A percentile compares a stretch with the other conserved stretches of the same genome.
Conservation (phyloP, 1,140 invertebrate genomes). For the Zelostemma sp. region DNA sequence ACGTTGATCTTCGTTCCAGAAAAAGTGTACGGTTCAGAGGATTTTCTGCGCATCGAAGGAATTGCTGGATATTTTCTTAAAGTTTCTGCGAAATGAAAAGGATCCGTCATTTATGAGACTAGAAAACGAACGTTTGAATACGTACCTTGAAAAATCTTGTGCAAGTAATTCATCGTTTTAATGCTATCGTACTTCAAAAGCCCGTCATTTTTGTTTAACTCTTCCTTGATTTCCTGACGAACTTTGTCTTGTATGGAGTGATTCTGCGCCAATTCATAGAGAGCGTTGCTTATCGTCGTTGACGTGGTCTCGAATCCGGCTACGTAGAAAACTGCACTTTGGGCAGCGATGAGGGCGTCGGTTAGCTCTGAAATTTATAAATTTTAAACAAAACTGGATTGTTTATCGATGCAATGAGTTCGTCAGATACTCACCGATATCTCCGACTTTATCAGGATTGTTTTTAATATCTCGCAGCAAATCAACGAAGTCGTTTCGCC, state of each 20-base stretch:
- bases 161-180: slow-evolving; percentile 50
- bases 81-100: slow-evolving; percentile 71
- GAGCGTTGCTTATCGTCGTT: slow-evolving; percentile 64
- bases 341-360: slow-evolving; percentile 53
- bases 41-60: slow-evolving; percentile 67
- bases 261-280: slow-evolving; percentile 70
- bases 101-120: slow-evolving; percentile 1
- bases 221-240: slow-evolving; percentile 65
- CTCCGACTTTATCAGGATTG: neutral
- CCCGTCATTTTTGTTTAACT: slow-evolving; percentile 39
- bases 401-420: too few species aligned
- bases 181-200: slow-evolving; percentile 41
- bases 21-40: slow-evolving; percentile 68
- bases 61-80: slow-evolving; percentile 73
- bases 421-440: neutral
- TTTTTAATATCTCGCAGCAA: too few species aligned
- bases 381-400: neutral
- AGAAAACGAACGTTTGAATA: neutral
- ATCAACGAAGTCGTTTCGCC: too few species aligned
- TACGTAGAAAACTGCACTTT: slow-evolving; percentile 67
- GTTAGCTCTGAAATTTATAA: slow-evolving; percentile 51
- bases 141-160: slow-evolving; percentile 53
- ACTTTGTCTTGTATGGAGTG: slow-evolving; percentile 70
- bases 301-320: slow-evolving; percentile 75
- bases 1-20: slow-evolving; percentile 67